A percentile compares a stretch with the other conserved stretches of the same genome.
Evolutionary conservation across 1,140 invertebrate species (phyloP).

Genomic region (Ptiloglossa arizonensis): DNA sequence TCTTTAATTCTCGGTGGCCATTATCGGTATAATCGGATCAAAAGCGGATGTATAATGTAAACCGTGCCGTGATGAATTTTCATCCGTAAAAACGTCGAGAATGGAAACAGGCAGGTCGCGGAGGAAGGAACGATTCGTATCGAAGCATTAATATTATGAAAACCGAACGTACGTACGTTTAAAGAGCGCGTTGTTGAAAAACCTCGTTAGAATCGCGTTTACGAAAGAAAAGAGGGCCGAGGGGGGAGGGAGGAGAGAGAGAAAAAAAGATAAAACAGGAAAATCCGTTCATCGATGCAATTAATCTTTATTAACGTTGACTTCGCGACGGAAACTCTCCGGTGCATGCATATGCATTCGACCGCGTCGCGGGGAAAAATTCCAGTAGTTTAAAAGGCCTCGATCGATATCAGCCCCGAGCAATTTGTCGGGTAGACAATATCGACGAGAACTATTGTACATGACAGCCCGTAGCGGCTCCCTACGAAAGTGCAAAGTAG

Average conservation of each 20-base stretch:
- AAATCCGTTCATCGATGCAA: background rate
- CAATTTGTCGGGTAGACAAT: constrained; percentile 45
- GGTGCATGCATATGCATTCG: constrained; percentile 20
- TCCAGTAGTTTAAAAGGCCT: constrained; percentile 22
- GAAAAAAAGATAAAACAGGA: background rate
- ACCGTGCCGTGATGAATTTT: background rate
- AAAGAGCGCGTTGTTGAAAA: background rate
- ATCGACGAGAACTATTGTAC: constrained; percentile 44
- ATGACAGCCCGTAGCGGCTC: constrained; percentile 20
- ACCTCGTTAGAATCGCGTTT: background rate
- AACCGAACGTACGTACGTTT: background rate
- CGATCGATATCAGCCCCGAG: constrained; percentile 45
- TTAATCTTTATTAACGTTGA: constrained; percentile 31
- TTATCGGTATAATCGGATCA: background rate
- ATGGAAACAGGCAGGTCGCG: too few relatives aligned
- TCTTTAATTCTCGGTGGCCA: constrained; percentile 2
- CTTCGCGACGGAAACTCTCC: background rate
- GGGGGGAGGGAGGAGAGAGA: too few relatives aligned
- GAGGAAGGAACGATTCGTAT: too few relatives aligned
- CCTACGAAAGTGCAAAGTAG: constrained; percentile 42
- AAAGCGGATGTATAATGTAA: constrained; percentile 4
- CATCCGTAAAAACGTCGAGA: background rate
- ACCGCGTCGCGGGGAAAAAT: background rate
- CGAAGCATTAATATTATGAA: too few relatives aligned
- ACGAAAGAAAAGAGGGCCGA: too few relatives aligned